A percentile compares a stretch with the other conserved stretches of the same genome.
Evolutionary conservation across 1,140 invertebrate genomes (phyloP).

Genomic region (Metopolophium dirhodum): DNA sequence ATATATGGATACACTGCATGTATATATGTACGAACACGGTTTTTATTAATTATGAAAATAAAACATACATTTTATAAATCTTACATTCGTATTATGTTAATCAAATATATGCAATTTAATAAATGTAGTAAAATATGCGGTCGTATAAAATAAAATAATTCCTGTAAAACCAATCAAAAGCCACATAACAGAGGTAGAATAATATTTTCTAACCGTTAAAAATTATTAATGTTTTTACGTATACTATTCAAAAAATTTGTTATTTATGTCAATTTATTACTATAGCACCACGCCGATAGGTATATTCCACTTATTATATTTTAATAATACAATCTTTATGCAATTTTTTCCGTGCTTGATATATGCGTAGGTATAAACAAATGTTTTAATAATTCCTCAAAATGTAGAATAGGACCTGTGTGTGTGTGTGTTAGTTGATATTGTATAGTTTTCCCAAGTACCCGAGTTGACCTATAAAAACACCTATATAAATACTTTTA

Average conservation of each 20-base stretch:
- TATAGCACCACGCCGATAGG: not conserved
- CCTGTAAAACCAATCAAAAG: constrained; percentile 8
- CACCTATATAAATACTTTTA: not conserved
- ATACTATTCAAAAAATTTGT: not conserved
- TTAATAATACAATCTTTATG: not conserved
- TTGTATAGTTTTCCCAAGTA: not conserved
- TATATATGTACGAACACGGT: not conserved
- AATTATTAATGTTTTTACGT: not conserved
- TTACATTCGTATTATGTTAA: not conserved
- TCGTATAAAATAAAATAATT: not conserved
- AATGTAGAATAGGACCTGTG: not conserved
- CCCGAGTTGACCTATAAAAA: not conserved
- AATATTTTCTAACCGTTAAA: not conserved
- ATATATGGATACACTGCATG: not conserved
- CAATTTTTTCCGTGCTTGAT: not conserved
- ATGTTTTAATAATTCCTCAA: not conserved
- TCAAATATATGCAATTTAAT: not conserved
- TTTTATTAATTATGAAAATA: constrained; percentile 9
- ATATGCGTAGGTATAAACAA: not conserved
- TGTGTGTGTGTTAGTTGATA: not conserved
- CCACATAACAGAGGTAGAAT: not conserved
- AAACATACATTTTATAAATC: not conserved
- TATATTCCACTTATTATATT: not conserved
- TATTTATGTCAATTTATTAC: not conserved
- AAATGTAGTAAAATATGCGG: not conserved